phyloP scores from a whole-genome alignment of 2,888 invertebrate genomes.

The Euzetes globulus region DNA sequence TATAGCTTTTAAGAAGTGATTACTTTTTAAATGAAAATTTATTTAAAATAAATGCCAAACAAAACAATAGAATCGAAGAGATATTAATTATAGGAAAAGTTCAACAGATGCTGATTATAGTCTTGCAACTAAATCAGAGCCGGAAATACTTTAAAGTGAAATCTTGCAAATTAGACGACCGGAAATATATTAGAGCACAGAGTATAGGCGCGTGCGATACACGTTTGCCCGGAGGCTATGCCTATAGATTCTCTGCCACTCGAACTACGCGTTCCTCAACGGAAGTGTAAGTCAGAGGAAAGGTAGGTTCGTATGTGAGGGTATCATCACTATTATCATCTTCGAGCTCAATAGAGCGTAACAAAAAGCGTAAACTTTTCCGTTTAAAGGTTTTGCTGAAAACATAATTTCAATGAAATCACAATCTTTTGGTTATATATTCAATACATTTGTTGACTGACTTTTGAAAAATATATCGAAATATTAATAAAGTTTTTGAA shows the following conservation, averaged over 20 bases:
- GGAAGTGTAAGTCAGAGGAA: conserved; percentile 5
- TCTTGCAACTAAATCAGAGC: conserved; percentile 4
- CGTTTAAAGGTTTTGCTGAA: background rate
- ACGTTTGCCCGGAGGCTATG: background rate
- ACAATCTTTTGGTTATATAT: background rate
- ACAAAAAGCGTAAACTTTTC: conserved; percentile 22
- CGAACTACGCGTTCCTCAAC: conserved; percentile 22
- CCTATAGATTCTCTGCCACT: background rate
- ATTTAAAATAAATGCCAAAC: background rate
- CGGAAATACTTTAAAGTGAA: conserved; percentile 10
- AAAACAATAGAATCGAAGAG: conserved; percentile 2
- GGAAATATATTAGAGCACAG: conserved; percentile 1
- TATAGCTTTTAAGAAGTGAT: background rate
- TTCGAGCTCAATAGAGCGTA: conserved; percentile 10
- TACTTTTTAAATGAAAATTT: background rate
- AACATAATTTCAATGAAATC: conserved; percentile 3
- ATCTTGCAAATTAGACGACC: conserved; percentile 8
- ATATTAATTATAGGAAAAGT: background rate
- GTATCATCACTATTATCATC: conserved; percentile 25
- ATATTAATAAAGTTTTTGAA: no score
- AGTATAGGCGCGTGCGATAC: conserved; percentile 16
- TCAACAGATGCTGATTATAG: conserved; percentile 22
- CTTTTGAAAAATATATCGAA: no score
- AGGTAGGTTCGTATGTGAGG: background rate
- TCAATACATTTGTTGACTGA: background rate